Evolutionary conservation across 2,113 vertebrate genomes (phyloP), one percentile per base, ranked within the genome.

Genomic region (Lepus europaeus): DNA sequence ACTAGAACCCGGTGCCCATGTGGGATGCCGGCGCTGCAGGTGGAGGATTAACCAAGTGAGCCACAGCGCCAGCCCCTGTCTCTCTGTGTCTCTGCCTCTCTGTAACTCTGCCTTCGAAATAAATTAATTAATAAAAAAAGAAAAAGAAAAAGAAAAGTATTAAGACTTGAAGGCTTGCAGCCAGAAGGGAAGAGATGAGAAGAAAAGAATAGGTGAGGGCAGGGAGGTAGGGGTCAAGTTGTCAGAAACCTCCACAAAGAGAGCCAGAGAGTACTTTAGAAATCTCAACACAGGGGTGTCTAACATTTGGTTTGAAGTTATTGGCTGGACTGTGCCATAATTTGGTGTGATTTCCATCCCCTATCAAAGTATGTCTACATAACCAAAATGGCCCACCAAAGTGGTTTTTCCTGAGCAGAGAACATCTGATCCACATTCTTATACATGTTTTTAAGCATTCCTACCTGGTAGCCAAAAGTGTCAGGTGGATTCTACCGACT

Each of bases 321-420:
- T 33, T 39, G 49, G 5, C n/a, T 77, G 20, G 27, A 11, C 22
- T 72, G 20, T 45, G 53, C 79, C 94, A 1, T 53, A 27, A n/a
- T 36, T 78, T 51, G 22, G 51, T 6, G 12, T n/a, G 68, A 88
- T 4, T 68, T 14, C 39, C 25, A 56, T 36, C 11, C n/a, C 79
- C 1, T 39, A 77, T 76, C 45, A 56, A 80, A 33, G 9, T 29
- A 3, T 68, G 29, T 72, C 90, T 80, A n/a, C 3, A 1, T 45
- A 39, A 83, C 31, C n/a, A 69, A 94, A 14, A 86, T 14, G 3
- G 9, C 51, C 70, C 31, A 23, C 64, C 69, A 39, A 68, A 66
- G 19, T 45, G 51, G 79, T 53, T 93, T 95, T 87, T 87, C 85
- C 80, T 80, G 36, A 92, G 25, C 6, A 27, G 49, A 80, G 33